Percentiles rank a stretch among this genome's conserved stretches.
Conservation (phyloP, 2,797 vertebrate species). For the Poeciliopsis infans region DNA sequence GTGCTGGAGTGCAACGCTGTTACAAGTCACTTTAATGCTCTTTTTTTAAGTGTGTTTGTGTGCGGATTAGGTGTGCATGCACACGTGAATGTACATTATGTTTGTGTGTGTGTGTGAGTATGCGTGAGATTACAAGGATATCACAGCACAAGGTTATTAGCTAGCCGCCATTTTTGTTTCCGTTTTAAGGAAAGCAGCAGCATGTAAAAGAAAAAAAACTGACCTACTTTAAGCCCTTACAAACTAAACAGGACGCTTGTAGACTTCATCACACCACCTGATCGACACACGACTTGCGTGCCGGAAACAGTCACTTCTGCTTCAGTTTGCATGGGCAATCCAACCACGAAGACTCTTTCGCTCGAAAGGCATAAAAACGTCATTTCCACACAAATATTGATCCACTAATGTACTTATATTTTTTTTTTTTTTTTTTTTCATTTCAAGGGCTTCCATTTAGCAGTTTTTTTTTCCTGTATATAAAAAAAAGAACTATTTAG, state of each 20-base stretch:
- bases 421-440: background rate
- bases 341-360: constrained; percentile 13
- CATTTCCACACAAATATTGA: background rate
- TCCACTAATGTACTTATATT: background rate
- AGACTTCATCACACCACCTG: background rate
- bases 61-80: constrained; percentile 1
- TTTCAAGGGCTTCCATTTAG: constrained; percentile 68
- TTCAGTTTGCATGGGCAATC: constrained; percentile 44
- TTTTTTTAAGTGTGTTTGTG: constrained; percentile 39
- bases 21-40: constrained; percentile 78
- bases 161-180: constrained; percentile 70
- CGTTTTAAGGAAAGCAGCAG: constrained; percentile 67
- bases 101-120: constrained; percentile 30
- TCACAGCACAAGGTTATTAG: constrained; percentile 71
- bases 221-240: constrained; percentile 34
- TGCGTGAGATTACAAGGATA: constrained; percentile 49
- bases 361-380: constrained; percentile 23
- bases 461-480: constrained; percentile 30
- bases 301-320: constrained; percentile 30
- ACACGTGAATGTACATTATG: constrained; percentile 13
- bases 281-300: constrained; percentile 40
- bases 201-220: constrained; percentile 46
- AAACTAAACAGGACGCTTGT: background rate
- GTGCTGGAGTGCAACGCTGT: constrained; percentile 42
- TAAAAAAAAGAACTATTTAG: constrained; percentile 23